Evolutionary conservation across 2,888 invertebrate species (phyloP).

Genomic region (Ariolimax columbianus): DNA sequence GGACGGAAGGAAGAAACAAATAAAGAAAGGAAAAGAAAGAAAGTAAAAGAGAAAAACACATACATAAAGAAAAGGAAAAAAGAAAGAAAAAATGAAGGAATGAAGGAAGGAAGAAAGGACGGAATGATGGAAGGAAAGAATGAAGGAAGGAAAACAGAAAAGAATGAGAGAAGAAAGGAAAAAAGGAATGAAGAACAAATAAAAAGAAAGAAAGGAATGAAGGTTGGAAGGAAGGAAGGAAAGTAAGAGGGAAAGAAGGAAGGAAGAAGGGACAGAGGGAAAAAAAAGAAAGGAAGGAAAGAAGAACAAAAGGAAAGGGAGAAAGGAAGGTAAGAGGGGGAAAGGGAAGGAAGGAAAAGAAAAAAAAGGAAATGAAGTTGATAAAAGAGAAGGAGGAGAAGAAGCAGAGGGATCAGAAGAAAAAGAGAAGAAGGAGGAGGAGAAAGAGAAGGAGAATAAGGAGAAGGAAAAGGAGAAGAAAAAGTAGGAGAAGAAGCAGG

Average conservation of each 20-base stretch:
- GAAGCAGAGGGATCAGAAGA: neutral
- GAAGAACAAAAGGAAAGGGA: neutral
- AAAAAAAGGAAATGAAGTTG: neutral
- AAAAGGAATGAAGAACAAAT: neutral
- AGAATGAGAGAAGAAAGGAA: neutral
- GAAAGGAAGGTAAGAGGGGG: neutral
- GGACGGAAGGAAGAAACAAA: no score
- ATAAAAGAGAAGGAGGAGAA: neutral
- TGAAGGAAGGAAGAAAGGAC: neutral
- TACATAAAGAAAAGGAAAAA: neutral
- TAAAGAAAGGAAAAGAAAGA: slow-evolving; percentile 6
- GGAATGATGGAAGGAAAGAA: neutral
- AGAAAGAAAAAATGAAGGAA: neutral
- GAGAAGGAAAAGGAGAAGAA: no score
- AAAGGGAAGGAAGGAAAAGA: neutral
- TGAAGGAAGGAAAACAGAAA: neutral
- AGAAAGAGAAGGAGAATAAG: no score
- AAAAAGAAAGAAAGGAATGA: neutral
- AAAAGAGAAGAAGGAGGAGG: no score
- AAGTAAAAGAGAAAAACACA: neutral
- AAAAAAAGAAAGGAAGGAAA: neutral
- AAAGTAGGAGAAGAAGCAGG: no score
- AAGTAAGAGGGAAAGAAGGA: neutral
- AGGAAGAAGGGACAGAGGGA: neutral
- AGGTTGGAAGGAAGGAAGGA: neutral